Evolutionary conservation across 2,888 invertebrate species (phyloP).

Genomic region (Leptopilina drosophilae): DNA sequence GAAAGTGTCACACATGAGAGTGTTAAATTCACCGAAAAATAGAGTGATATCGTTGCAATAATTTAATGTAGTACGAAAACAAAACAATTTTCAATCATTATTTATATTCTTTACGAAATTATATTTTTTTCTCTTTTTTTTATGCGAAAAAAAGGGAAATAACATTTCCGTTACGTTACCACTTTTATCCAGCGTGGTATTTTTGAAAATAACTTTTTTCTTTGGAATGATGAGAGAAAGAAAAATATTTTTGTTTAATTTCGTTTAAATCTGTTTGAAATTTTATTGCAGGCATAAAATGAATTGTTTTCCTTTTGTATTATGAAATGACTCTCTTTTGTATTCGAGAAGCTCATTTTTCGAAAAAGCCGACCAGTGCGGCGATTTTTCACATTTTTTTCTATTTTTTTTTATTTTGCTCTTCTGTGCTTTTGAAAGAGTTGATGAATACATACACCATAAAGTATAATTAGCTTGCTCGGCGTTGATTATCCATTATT

Average conservation of each 20-base stretch:
- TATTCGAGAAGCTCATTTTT: slow-evolving; percentile 19
- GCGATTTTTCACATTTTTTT: slow-evolving; percentile 23
- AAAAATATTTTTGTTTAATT: slow-evolving; percentile 17
- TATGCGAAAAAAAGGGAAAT: too few species aligned
- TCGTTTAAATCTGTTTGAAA: neutral
- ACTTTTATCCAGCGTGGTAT: too few species aligned
- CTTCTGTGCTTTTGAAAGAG: slow-evolving; percentile 21
- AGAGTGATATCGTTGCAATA: too few species aligned
- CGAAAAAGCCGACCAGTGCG: slow-evolving; percentile 20
- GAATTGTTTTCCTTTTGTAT: slow-evolving; percentile 35
- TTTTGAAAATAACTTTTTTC: too few species aligned
- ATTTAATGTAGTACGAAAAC: too few species aligned
- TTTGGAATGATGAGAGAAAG: neutral
- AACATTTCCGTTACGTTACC: too few species aligned
- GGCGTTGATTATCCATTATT: slow-evolving; percentile 37
- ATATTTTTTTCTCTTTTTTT: too few species aligned
- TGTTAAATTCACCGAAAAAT: too few species aligned
- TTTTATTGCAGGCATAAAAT: slow-evolving; percentile 31
- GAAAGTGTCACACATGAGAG: too few species aligned
- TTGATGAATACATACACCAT: slow-evolving; percentile 36
- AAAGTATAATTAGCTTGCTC: slow-evolving; percentile 35
- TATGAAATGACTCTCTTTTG: slow-evolving; percentile 42
- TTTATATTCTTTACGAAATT: too few species aligned
- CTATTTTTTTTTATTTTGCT: neutral
- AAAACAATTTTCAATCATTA: too few species aligned